These are phyloP conservation scores for Otis tarda DNA, from an alignment of 2,113 vertebrate genomes.

Conservation along the genomic window DNA sequence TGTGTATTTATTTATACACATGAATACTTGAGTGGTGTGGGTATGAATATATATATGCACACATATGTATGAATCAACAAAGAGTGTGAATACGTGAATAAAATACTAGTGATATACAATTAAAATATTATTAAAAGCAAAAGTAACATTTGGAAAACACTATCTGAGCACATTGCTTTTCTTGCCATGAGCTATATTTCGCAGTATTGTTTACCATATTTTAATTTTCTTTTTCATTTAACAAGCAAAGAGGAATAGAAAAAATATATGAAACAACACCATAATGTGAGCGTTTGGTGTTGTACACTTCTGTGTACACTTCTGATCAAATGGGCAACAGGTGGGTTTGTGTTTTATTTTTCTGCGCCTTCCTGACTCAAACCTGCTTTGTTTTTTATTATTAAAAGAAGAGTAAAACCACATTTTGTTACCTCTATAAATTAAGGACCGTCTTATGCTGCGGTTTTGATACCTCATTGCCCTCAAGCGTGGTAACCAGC, in stretches of 20 bases:
- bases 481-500: background rate
- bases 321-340: background rate
- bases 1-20: background rate
- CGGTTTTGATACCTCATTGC: background rate
- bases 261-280: background rate
- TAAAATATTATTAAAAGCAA: background rate
- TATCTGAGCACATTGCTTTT: background rate
- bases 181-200: background rate
- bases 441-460: background rate
- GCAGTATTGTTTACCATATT: background rate
- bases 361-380: background rate
- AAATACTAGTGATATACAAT: background rate
- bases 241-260: background rate
- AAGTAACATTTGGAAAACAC: background rate
- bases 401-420: background rate
- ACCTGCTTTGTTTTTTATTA: background rate
- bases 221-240: background rate
- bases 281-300: accelerated
- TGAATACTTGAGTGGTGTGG: background rate
- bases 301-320: background rate
- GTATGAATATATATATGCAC: background rate
- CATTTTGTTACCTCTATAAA: background rate
- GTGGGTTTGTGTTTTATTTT: background rate
- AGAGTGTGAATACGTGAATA: background rate
- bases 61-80: background rate